Evolutionary conservation across 2,888 invertebrate genomes (phyloP), one percentile per base, ranked within the genome.

Genomic region (Psococerastis gibbosa): DNA sequence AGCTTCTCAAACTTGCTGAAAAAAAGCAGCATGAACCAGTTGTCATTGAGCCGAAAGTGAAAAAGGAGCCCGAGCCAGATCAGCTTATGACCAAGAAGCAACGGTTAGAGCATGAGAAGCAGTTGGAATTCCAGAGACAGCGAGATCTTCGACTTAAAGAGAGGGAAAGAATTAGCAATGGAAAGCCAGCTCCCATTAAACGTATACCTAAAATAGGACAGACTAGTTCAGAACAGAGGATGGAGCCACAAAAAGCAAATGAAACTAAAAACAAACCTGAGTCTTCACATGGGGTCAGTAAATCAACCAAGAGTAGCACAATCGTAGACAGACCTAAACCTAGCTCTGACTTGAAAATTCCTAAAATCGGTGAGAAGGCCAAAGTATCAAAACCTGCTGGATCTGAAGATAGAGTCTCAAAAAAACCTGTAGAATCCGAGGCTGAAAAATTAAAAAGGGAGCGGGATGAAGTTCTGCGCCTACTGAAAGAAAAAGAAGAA

Each of bases 11-110:
- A 60, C 62, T 88, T 5, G 88, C 88, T 0, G 82, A 79, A 52
- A 73, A 81, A 55, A 87, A 87, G 56, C 85, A 85, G 50, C 69
- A 73, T 57, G 81, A 85, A 56, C 87, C 87, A 0, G 58, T 85
- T 2, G 67, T 74, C 22, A 60, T 75, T 45, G 70, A 72, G 50
- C 58, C 62, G 17, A 69, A 68, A 54, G 62, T 64, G 42, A 60
- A 68, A 50, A 58, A 74, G 46, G 67, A 69, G 4, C 59, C 61
- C 16, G 74, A 75, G 47, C 67, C 70, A 0, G 83, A 82, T 50
- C 67, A 81, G 34, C 66, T 75, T 9, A 73, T 88, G 67, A 88
- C 88, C 0, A 81, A 81, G 51, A 80, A 75, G 51, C 85, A 89
- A 55, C 81, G 71, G 54, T 66, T 67, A 35, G 83, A 85, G 55